Evolutionary conservation across 2,113 vertebrate genomes (phyloP).

Genomic region (Chloebia gouldiae): DNA sequence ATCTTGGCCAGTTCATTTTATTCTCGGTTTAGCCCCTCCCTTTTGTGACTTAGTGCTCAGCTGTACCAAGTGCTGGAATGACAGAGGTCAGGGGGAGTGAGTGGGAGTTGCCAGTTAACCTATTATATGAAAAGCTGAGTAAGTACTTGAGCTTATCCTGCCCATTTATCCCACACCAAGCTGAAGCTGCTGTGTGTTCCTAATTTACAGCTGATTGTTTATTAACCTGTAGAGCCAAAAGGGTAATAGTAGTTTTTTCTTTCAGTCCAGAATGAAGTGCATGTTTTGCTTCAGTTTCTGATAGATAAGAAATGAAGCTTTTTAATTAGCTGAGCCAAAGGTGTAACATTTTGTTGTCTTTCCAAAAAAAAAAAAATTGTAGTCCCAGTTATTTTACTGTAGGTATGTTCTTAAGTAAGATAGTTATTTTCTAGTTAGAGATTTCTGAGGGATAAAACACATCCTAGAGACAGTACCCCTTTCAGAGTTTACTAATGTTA

Average conservation of each 20-base stretch:
- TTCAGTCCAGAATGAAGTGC: neutral
- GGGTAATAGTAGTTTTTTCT: neutral
- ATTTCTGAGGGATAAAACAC: neutral
- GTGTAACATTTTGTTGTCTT: neutral
- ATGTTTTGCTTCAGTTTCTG: neutral
- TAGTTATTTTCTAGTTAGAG: neutral
- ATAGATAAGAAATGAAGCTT: neutral
- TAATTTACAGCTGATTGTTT: neutral
- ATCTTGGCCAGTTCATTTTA: neutral
- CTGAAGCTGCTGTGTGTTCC: neutral
- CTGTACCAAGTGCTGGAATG: neutral
- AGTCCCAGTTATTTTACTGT: neutral
- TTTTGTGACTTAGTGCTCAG: neutral
- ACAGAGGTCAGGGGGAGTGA: neutral
- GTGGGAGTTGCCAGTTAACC: neutral
- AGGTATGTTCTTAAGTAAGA: neutral
- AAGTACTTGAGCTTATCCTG: constrained; percentile 3
- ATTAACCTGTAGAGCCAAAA: neutral
- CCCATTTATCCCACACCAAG: neutral
- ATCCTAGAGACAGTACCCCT: neutral
- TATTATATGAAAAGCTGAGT: neutral
- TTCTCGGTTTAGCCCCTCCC: neutral
- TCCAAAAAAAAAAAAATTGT: neutral
- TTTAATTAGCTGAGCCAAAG: neutral
- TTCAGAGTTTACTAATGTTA: neutral